Percentiles rank a stretch among this genome's conserved stretches.
Conservation (phyloP, 2,797 vertebrate species). For the Smutsia gigantea region DNA sequence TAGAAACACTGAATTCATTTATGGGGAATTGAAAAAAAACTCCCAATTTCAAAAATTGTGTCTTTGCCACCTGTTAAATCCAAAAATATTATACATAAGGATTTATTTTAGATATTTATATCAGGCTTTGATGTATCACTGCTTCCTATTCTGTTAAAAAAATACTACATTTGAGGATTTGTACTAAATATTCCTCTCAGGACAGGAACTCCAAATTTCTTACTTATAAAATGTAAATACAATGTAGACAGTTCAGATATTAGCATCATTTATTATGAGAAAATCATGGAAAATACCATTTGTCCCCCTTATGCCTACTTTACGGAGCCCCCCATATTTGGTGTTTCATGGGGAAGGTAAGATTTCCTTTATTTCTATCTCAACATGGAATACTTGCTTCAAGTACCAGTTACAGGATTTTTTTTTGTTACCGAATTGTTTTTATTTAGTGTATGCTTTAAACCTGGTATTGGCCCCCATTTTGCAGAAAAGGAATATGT, state of each 20-base stretch:
- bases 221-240: background rate
- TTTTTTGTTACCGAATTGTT: background rate
- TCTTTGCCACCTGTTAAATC: background rate
- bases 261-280: background rate
- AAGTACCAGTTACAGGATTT: background rate
- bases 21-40: background rate
- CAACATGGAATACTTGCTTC: background rate
- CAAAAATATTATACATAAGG: background rate
- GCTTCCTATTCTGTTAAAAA: background rate
- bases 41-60: background rate
- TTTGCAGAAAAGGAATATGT: background rate
- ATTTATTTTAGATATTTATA: constrained; percentile 54
- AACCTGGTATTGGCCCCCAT: background rate
- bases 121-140: constrained; percentile 40
- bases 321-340: background rate
- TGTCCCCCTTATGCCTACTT: background rate
- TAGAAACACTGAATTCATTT: background rate
- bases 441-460: background rate
- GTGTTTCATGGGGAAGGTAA: background rate
- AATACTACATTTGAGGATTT: background rate
- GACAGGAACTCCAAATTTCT: constrained; percentile 39
- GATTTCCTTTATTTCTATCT: constrained; percentile 47
- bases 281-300: constrained; percentile 11
- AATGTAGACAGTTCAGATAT: background rate
- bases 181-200: background rate